Conservation (phyloP, 2,113 vertebrate genomes). For the Urocynchramus pylzowi region DNA sequence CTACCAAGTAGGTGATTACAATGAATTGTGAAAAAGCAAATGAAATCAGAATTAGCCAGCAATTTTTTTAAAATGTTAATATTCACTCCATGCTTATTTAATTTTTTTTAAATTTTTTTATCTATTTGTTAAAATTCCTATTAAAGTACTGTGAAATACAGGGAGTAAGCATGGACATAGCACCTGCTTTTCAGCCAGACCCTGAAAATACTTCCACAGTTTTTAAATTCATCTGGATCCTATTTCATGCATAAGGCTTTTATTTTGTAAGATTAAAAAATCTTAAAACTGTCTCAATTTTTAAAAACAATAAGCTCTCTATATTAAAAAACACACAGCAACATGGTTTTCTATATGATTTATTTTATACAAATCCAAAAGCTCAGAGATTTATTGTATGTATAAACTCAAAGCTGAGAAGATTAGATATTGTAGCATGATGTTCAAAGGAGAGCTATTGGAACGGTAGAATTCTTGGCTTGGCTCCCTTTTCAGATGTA, state of each 20-base stretch:
- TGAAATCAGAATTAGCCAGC: not conserved
- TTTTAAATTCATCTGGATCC: conserved; percentile 33
- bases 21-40: not conserved
- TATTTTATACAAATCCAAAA: conserved; percentile 21
- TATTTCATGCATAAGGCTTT: not conserved
- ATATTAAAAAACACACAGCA: not conserved
- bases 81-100: not conserved
- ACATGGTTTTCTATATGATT: not conserved
- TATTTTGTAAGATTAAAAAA: not conserved
- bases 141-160: not conserved
- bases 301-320: not conserved
- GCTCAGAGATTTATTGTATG: conserved; percentile 13
- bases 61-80: not conserved
- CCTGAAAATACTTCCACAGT: not conserved
- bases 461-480: conserved; percentile 75
- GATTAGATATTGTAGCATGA: conserved; percentile 67
- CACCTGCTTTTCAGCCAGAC: conserved; percentile 9
- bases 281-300: not conserved
- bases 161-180: not conserved
- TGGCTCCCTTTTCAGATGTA: conserved; percentile 78
- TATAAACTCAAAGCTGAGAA: conserved; percentile 47
- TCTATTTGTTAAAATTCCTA: not conserved
- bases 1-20: not conserved
- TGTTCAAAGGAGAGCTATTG: conserved; percentile 73
- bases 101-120: not conserved